Conservation (phyloP, 2,113 vertebrate species). For the Ophiodon elongatus region DNA sequence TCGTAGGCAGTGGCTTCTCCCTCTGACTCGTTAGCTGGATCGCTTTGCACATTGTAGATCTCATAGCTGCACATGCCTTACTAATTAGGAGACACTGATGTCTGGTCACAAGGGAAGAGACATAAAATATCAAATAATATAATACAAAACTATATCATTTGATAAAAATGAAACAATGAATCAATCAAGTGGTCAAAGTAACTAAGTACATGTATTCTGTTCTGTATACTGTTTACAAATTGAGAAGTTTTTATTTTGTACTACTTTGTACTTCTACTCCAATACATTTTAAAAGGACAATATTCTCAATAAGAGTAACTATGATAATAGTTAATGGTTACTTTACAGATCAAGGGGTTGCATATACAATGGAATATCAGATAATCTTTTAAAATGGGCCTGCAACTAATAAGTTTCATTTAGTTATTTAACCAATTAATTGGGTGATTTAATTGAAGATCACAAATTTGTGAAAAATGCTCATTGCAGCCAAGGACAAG, state of each 20-base stretch:
- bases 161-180: too few species aligned
- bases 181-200: too few species aligned
- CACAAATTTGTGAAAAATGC: neutral
- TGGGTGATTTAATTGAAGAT: neutral
- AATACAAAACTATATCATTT: neutral
- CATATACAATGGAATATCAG: neutral
- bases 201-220: too few species aligned
- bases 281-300: too few species aligned
- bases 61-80: slow-evolving; percentile 20
- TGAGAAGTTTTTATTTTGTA: neutral
- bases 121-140: neutral
- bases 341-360: neutral
- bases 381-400: neutral
- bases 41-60: too few species aligned
- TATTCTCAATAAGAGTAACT: neutral
- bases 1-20: slow-evolving; percentile 39
- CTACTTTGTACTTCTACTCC: neutral
- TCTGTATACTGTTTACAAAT: neutral
- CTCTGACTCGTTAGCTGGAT: slow-evolving; percentile 34
- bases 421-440: neutral
- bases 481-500: neutral
- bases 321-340: neutral
- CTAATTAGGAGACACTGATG: slow-evolving; percentile 17
- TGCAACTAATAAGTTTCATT: neutral
- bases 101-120: neutral